phyloP scores from a whole-genome alignment of 2,797 vertebrate genomes.

The Sebastes iracundus region DNA sequence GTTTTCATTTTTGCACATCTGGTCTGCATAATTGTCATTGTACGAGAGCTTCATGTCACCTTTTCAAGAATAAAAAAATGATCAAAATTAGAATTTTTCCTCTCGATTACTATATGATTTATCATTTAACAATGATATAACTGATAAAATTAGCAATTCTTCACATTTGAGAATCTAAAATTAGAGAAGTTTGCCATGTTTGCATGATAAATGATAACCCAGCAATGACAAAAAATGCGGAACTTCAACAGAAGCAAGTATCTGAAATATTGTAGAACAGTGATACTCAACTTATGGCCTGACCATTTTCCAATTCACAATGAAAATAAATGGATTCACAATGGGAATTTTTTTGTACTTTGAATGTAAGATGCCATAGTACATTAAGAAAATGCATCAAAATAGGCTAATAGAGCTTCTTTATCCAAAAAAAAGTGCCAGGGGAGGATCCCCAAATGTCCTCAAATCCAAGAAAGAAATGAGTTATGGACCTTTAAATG shows the following conservation, averaged over 20 bases:
- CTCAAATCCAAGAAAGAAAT: background rate
- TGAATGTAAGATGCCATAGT: no score
- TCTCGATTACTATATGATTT: no score
- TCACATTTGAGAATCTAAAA: background rate
- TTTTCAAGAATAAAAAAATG: background rate
- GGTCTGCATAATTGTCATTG: background rate
- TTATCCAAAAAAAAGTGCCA: rapidly evolving
- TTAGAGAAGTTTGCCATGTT: background rate
- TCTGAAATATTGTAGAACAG: background rate
- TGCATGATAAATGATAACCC: no score
- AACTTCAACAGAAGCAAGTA: background rate
- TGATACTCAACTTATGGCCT: background rate
- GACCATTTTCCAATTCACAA: background rate
- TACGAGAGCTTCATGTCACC: background rate
- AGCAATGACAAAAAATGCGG: background rate
- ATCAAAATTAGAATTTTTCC: no score
- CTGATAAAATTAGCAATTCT: background rate
- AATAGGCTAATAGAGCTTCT: background rate
- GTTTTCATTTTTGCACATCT: background rate
- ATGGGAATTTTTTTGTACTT: rapidly evolving
- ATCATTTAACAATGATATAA: background rate
- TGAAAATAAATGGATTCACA: background rate
- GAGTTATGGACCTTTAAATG: background rate
- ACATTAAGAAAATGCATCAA: no score
- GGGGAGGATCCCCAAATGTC: background rate